Percentiles rank a stretch among this genome's conserved stretches.
These are phyloP conservation scores for Antigone vipio DNA, from an alignment of 2,113 vertebrate species.

Conservation along the genomic window DNA sequence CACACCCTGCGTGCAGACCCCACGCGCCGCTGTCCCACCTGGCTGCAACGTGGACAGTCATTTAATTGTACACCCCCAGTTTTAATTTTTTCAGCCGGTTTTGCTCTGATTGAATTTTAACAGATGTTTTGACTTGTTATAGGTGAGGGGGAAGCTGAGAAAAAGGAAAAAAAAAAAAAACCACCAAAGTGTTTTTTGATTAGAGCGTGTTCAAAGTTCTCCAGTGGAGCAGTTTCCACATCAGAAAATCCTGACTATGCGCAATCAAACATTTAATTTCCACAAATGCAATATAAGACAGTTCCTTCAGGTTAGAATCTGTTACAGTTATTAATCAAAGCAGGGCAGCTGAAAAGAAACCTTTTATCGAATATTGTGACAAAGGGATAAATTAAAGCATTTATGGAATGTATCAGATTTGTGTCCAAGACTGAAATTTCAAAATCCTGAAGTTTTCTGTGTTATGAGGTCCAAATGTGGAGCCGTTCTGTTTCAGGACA, in stretches of 20 bases:
- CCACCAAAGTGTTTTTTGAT: not conserved
- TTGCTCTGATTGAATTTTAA: not conserved
- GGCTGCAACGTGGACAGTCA: not conserved
- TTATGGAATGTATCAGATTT: conserved; percentile 58
- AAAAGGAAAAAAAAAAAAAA: not conserved
- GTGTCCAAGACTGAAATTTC: conserved; percentile 39
- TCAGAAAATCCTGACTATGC: conserved; percentile 13
- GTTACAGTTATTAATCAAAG: conserved; percentile 42
- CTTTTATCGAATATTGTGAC: conserved; percentile 36
- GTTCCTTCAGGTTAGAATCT: conserved; percentile 33
- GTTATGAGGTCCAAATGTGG: conserved; percentile 38
- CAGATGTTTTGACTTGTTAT: not conserved
- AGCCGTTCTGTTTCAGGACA: not conserved
- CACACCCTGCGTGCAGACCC: not conserved
- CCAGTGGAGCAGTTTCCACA: not conserved
- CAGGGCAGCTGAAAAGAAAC: not conserved
- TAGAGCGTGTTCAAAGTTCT: not conserved
- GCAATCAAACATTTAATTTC: conserved; percentile 42
- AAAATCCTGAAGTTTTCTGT: conserved; percentile 5
- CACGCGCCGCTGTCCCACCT: not conserved
- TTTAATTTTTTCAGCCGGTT: not conserved
- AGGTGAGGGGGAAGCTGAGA: not conserved
- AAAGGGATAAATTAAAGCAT: conserved; percentile 53
- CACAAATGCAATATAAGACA: not conserved
- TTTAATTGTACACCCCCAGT: not conserved